phyloP scores from a whole-genome alignment of 2,888 invertebrate species.

The Lithodes maja region DNA sequence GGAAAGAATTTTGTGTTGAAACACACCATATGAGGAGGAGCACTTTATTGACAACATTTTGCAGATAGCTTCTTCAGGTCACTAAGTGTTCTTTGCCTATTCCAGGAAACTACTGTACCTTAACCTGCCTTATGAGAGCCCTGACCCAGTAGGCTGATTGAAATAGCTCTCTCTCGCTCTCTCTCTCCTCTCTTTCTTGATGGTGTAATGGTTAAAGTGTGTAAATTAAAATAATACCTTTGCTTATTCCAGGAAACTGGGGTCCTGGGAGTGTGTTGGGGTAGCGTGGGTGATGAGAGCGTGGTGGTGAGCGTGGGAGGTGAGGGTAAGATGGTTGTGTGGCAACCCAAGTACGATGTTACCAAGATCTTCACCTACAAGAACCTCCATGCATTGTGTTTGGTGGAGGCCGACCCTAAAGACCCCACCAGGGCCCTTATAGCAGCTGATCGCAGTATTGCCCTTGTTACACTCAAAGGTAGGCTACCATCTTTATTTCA shows the following conservation, averaged over 20 bases:
- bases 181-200: no score
- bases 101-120: no score
- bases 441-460: conserved; percentile 57
- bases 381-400: conserved; percentile 20
- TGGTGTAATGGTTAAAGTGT: background rate
- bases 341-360: conserved; percentile 36
- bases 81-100: background rate
- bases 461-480: conserved; percentile 58
- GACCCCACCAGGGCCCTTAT: conserved; percentile 44
- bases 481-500: background rate
- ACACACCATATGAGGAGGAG: no score
- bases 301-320: conserved; percentile 44
- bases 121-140: no score
- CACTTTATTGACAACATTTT: no score
- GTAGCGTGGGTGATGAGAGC: conserved; percentile 35
- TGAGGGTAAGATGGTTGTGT: conserved; percentile 43
- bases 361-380: conserved; percentile 18
- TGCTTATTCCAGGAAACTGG: background rate
- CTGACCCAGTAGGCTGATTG: background rate
- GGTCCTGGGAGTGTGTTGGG: conserved; percentile 47
- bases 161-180: no score
- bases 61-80: background rate
- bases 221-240: background rate
- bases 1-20: no score
- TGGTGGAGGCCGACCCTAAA: conserved; percentile 41